Evolutionary conservation across 2,888 invertebrate genomes (phyloP).

Genomic region (Drosophila borealis): DNA sequence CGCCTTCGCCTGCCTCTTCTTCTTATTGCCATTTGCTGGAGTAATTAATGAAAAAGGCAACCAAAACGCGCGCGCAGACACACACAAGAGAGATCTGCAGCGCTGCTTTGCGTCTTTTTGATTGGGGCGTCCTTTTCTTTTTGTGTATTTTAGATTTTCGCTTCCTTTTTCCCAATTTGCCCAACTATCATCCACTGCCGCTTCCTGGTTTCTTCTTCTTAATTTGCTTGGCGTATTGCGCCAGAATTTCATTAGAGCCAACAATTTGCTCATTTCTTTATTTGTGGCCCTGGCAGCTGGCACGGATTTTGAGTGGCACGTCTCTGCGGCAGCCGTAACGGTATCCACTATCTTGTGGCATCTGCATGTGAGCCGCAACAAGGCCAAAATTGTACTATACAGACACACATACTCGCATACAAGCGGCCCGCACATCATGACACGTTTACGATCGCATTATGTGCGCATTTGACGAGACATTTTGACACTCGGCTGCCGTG

Average conservation of each 20-base stretch:
- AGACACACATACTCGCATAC: background rate
- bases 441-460: conserved; percentile 49
- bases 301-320: conserved; percentile 41
- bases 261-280: conserved; percentile 44
- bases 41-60: conserved; percentile 71
- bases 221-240: conserved; percentile 39
- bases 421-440: conserved; percentile 31
- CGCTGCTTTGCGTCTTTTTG: conserved; percentile 34
- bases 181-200: conserved; percentile 22
- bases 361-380: conserved; percentile 25
- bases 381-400: background rate
- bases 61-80: conserved; percentile 26
- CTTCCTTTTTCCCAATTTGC: conserved; percentile 9
- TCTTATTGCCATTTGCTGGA: conserved; percentile 44
- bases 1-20: background rate
- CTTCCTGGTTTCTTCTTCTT: background rate
- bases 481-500: conserved; percentile 27
- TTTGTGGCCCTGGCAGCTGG: conserved; percentile 25
- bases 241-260: conserved; percentile 67
- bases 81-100: conserved; percentile 9
- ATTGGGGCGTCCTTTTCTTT: conserved; percentile 11
- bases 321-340: conserved; percentile 27
- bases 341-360: conserved; percentile 28
- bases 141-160: conserved; percentile 20
- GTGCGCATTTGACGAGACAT: conserved; percentile 35